Base-by-base conservation (phyloP, 2,888 invertebrate genomes). In the Macropis europaea region DNA sequence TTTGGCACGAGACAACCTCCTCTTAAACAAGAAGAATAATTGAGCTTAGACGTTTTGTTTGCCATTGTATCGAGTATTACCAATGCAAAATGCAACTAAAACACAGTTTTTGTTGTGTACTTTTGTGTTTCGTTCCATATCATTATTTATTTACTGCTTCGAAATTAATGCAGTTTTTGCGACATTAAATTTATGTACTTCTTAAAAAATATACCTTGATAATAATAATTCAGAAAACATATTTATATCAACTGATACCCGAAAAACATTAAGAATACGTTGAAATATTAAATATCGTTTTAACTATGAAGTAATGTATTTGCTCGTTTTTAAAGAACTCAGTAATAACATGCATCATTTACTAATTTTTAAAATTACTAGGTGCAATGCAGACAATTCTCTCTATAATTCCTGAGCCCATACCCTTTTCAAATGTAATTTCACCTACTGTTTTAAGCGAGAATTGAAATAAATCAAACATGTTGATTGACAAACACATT, bases 1-100 rank as follows among this genome's bases (percentile, higher is more conserved):
- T 88, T 86, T 36, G 87, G 88, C 13, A 86, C 83, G 15, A 84
- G 84, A 72, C 83, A 86, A 77, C 62, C 78, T 11, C 24, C 61
- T 4, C 47, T 68, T 19, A 81, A 69, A 17, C 73, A 50, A 26
- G 48, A 71, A 19, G 66, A 80, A 17, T 79, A 63, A 67, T 60
- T 36, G 38, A 19, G 22, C 28, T 45, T 22, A 9, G 19, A 47
- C 48, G 13, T 17, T 36, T 24, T 15, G 26, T 2, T 59, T 50
- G 19, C 52, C 28, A 28, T 57, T 48, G 34, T 34, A 17, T 50
- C 34, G 17, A 42, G 26, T 60, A 43, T 60, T 34, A 47, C 40
- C 38, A 34, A 38, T 45, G 24, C 22, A 57, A 38, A 36, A 13
- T 56, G 17, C 43, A 72, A 60, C 40, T 52, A 19, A 36, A 59